Evolutionary conservation across 35 echinoderm and acorn worm genomes (phyloP).

Genomic region (Stichopus chloronotus): DNA sequence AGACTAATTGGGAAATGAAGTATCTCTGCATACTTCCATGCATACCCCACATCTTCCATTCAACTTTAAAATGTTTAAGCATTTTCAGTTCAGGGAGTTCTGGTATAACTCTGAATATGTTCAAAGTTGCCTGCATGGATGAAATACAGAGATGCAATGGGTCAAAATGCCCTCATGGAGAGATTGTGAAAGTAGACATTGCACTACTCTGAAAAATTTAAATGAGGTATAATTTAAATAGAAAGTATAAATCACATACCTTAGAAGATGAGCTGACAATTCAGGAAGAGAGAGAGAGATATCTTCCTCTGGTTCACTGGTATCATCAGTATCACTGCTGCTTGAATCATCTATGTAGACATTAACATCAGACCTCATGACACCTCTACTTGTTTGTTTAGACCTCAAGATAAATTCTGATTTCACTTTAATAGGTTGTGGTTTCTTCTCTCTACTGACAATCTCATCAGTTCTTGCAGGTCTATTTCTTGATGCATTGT

Average conservation of each 20-base stretch:
- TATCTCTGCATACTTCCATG: too few relatives aligned
- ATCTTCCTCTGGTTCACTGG: slow-evolving; percentile 41
- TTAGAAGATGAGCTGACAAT: slow-evolving; percentile 25
- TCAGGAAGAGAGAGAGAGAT: neutral
- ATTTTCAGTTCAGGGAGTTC: too few relatives aligned
- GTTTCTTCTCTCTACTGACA: neutral
- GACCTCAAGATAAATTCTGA: neutral
- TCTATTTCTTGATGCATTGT: neutral
- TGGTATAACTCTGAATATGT: too few relatives aligned
- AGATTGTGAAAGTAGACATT: too few relatives aligned
- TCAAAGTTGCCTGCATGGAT: too few relatives aligned
- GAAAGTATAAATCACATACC: neutral
- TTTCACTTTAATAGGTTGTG: neutral
- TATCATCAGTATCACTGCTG: neutral
- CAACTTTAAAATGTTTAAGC: too few relatives aligned
- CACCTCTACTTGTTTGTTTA: slow-evolving; percentile 27
- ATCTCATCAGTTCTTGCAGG: neutral
- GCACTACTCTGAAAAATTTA: too few relatives aligned
- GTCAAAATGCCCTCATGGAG: too few relatives aligned
- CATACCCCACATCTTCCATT: too few relatives aligned
- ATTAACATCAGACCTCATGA: slow-evolving; percentile 44
- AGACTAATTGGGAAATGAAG: too few relatives aligned
- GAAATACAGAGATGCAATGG: too few relatives aligned
- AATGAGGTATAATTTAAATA: too few relatives aligned
- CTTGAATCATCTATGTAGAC: slow-evolving; percentile 52